phyloP scores from a whole-genome alignment of 2,113 vertebrate genomes.

The Python bivittatus region DNA sequence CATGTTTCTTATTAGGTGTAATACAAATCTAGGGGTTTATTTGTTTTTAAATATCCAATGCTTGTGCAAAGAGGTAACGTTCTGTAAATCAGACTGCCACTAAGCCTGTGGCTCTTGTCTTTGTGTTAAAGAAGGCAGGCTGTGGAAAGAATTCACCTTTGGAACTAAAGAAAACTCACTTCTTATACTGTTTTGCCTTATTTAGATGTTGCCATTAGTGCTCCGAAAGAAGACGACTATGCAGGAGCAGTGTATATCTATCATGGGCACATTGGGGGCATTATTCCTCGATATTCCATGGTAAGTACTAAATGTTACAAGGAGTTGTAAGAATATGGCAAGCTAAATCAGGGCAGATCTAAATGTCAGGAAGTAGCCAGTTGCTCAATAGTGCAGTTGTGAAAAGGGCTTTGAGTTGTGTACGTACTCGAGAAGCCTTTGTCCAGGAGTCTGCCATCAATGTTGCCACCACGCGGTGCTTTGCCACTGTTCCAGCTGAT shows the following conservation, averaged over 20 bases:
- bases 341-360: not conserved
- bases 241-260: constrained; percentile 92
- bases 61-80: constrained; percentile 24
- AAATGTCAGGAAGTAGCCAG: not conserved
- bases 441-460: too few species aligned
- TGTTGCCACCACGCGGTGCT: not conserved
- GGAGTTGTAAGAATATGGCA: not conserved
- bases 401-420: not conserved
- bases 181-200: constrained; percentile 41
- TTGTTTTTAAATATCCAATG: constrained; percentile 26
- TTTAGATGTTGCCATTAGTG: constrained; percentile 93
- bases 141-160: constrained; percentile 13
- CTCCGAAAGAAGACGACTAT: constrained; percentile 91
- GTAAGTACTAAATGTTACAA: constrained; percentile 65
- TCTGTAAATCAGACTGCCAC: constrained; percentile 6
- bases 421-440: not conserved
- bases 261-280: constrained; percentile 84
- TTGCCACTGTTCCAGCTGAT: not conserved
- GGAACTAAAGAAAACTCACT: constrained; percentile 25
- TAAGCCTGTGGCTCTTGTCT: constrained; percentile 2
- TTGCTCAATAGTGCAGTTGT: not conserved
- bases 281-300: constrained; percentile 90
- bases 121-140: not conserved
- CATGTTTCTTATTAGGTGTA: not conserved
- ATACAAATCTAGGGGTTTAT: constrained; percentile 22